Evolutionary conservation across 2,797 vertebrate genomes (phyloP), one percentile per base, ranked within the genome.

Genomic region (Caiman crocodilus): DNA sequence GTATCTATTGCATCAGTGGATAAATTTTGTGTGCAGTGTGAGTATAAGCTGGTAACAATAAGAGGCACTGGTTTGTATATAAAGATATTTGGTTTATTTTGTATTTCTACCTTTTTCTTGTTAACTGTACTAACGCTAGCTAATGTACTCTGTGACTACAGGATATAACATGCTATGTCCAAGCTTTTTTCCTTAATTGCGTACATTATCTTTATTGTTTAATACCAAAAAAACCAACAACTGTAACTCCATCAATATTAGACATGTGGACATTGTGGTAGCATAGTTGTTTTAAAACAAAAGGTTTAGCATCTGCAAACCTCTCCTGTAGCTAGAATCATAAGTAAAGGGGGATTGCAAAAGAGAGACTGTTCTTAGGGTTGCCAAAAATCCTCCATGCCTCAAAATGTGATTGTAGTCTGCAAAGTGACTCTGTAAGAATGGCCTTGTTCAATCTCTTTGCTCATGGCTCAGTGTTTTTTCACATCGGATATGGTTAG

Each of bases 61-160:
- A 95, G 97, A 98, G 98, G 98, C 99, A 98, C 98, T 98, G 98
- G 98, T 98, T 98, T 99, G 98, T 99, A 99, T 94, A 99, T 99
- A 99, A 98, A 98, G 97, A 98, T 97, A 95, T 97, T 97, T 96
- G 97, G 97, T 98, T 98, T 93, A 98, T 98, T 98, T 98, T 98
- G 97, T 98, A 97, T 98, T 98, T 98, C 96, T 97, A 96, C 97
- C 98, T 98, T 97, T 97, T 98, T 97, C 98, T 98, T 96, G 97
- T 97, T 98, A 98, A 98, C 98, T 98, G 97, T 98, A 98, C 98
- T 99, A 98, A 99, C 95, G 98, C 98, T 98, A 98, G 98, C 98
- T 98, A 97, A 98, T 97, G 98, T 98, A 98, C 97, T 97, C 97
- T 97, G 98, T 98, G 98, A 97, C 96, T 93, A 94, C 82, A 11